Evolutionary conservation across 2,113 vertebrate genomes (phyloP).

Genomic region (Nanorana parkeri): DNA sequence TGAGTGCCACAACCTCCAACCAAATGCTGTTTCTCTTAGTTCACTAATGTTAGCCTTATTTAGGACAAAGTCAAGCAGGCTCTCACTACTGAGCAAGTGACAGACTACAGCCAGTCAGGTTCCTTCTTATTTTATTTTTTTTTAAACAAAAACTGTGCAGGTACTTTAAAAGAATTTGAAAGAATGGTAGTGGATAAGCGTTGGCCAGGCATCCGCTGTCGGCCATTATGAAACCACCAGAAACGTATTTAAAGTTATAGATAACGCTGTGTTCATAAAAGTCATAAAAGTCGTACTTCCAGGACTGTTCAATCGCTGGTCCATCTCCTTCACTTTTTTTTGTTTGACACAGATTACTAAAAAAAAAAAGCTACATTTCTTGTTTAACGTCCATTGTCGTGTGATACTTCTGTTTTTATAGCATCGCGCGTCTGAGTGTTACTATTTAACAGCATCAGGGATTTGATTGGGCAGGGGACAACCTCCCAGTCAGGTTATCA

Average conservation of each 20-base stretch:
- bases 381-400: background rate
- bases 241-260: constrained; percentile 19
- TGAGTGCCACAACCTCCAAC: constrained; percentile 81
- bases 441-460: constrained; percentile 32
- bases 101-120: constrained; percentile 83
- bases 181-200: constrained; percentile 80
- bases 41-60: constrained; percentile 89
- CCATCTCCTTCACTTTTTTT: constrained; percentile 10
- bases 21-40: constrained; percentile 81
- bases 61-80: constrained; percentile 87
- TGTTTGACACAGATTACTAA: background rate
- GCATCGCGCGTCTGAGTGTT: constrained; percentile 8
- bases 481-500: background rate
- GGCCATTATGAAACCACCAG: constrained; percentile 77
- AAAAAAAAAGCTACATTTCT: constrained; percentile 16
- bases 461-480: constrained; percentile 17
- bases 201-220: constrained; percentile 79
- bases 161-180: constrained; percentile 25
- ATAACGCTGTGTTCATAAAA: background rate
- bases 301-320: background rate
- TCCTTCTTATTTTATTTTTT: constrained; percentile 65
- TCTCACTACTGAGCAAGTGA: constrained; percentile 84
- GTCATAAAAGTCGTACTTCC: constrained; percentile 17
- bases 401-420: constrained; percentile 1
- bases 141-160: constrained; percentile 12